These are phyloP conservation scores for Onychostoma macrolepis DNA, from an alignment of 2,113 vertebrate genomes.

Conservation along the genomic window DNA sequence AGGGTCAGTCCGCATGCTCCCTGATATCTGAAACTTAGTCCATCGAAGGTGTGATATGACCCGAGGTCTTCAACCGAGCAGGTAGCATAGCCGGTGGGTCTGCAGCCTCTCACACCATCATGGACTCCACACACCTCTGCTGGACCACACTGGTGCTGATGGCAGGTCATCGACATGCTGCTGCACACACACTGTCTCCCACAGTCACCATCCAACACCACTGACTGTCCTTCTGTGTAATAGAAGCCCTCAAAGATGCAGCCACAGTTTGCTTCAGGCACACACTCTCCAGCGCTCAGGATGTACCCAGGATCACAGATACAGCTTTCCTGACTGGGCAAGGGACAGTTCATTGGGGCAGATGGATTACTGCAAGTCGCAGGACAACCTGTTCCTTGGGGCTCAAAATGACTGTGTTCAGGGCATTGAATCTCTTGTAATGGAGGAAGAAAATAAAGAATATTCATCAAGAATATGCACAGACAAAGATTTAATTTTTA, in stretches of 20 bases:
- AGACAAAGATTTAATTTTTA: not conserved
- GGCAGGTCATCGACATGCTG: slow-evolving; percentile 63
- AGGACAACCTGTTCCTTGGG: slow-evolving; percentile 64
- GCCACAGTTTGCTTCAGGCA: slow-evolving; percentile 66
- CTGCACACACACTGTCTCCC: slow-evolving; percentile 62
- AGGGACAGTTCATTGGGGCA: slow-evolving; percentile 61
- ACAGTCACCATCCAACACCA: slow-evolving; percentile 63
- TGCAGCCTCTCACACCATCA: slow-evolving; percentile 62
- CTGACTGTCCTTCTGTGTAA: slow-evolving; percentile 64
- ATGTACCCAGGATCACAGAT: slow-evolving; percentile 67
- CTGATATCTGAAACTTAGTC: slow-evolving; percentile 62
- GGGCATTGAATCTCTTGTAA: slow-evolving; percentile 67
- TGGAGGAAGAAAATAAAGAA: not conserved
- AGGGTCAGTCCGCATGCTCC: slow-evolving; percentile 66
- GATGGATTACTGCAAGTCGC: slow-evolving; percentile 65
- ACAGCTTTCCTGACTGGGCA: slow-evolving; percentile 65
- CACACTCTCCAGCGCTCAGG: slow-evolving; percentile 63
- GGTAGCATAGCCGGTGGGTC: slow-evolving; percentile 54
- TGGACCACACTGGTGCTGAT: slow-evolving; percentile 47
- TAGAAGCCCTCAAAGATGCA: slow-evolving; percentile 67
- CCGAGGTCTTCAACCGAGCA: slow-evolving; percentile 63
- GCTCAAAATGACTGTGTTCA: slow-evolving; percentile 72
- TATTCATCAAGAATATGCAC: slow-evolving; percentile 51
- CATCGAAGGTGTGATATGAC: slow-evolving; percentile 68
- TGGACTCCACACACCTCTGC: slow-evolving; percentile 54